Evolutionary conservation across 2,888 invertebrate genomes (phyloP).

Genomic region (Heterodera filipjevi): DNA sequence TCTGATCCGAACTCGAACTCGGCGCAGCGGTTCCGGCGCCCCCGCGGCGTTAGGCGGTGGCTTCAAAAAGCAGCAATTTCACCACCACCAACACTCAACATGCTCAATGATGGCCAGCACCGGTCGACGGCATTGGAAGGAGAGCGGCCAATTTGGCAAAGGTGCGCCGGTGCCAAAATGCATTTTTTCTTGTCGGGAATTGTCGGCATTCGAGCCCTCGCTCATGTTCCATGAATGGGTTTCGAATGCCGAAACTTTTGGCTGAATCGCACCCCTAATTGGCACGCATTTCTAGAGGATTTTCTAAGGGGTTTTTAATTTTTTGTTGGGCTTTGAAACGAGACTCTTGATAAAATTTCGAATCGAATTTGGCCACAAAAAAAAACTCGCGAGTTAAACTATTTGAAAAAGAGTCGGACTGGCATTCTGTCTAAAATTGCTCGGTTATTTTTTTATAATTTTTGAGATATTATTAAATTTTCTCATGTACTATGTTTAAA

Average conservation of each 20-base stretch:
- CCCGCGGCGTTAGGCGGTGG: constrained; percentile 30
- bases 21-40: constrained; percentile 31
- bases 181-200: neutral
- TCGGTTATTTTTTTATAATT: too few relatives aligned
- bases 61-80: constrained; percentile 32
- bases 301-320: neutral
- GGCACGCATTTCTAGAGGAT: neutral
- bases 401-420: too few relatives aligned
- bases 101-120: constrained; percentile 41
- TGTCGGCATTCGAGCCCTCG: neutral
- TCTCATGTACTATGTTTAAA: too few relatives aligned
- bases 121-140: constrained; percentile 24
- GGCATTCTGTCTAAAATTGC: too few relatives aligned
- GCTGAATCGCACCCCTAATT: neutral
- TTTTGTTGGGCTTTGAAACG: too few relatives aligned
- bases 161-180: constrained; percentile 19
- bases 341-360: too few relatives aligned
- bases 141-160: neutral
- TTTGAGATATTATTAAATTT: too few relatives aligned
- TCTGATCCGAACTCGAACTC: constrained; percentile 40
- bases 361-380: too few relatives aligned
- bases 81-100: too few relatives aligned
- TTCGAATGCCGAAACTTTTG: constrained; percentile 22
- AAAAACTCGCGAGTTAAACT: too few relatives aligned
- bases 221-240: neutral